phyloP scores from a whole-genome alignment of 2,888 invertebrate genomes.

The Chelonus formosanus region DNA sequence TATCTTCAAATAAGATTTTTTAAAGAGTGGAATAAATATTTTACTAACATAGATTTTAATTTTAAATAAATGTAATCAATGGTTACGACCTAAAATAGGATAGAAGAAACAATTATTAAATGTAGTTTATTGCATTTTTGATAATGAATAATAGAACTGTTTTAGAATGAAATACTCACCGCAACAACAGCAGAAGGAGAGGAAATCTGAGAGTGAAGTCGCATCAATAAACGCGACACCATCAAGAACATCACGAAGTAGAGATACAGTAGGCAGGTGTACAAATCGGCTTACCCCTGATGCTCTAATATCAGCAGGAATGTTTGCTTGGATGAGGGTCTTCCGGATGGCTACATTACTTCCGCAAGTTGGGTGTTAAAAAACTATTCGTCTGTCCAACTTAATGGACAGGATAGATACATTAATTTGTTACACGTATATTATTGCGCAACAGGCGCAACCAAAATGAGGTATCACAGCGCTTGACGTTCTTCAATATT shows the following conservation, averaged over 20 bases:
- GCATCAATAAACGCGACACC: conserved; percentile 55
- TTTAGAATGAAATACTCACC: conserved; percentile 62
- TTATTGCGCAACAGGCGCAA: conserved; percentile 18
- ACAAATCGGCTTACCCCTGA: conserved; percentile 12
- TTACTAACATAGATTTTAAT: too few species aligned
- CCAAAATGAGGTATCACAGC: conserved; percentile 13
- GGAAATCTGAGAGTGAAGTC: conserved; percentile 61
- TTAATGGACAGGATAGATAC: conserved; percentile 18
- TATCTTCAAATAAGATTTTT: too few species aligned
- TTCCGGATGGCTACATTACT: conserved; percentile 60
- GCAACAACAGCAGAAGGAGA: conserved; percentile 59
- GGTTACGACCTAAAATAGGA: too few species aligned
- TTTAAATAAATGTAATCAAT: too few species aligned
- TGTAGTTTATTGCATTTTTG: too few species aligned
- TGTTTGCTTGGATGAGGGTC: conserved; percentile 63
- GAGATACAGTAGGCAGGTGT: conserved; percentile 15
- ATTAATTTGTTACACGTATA: conserved; percentile 21
- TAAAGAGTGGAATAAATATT: too few species aligned
- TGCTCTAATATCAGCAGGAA: conserved; percentile 48
- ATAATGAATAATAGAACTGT: background rate
- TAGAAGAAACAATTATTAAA: too few species aligned
- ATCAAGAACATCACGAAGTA: conserved; percentile 43
- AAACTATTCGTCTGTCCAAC: conserved; percentile 13
- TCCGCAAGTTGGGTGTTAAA: conserved; percentile 60
- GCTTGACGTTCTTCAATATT: conserved; percentile 10